Base-by-base conservation (phyloP, 2,113 vertebrate species). In the Larimichthys polyactis region DNA sequence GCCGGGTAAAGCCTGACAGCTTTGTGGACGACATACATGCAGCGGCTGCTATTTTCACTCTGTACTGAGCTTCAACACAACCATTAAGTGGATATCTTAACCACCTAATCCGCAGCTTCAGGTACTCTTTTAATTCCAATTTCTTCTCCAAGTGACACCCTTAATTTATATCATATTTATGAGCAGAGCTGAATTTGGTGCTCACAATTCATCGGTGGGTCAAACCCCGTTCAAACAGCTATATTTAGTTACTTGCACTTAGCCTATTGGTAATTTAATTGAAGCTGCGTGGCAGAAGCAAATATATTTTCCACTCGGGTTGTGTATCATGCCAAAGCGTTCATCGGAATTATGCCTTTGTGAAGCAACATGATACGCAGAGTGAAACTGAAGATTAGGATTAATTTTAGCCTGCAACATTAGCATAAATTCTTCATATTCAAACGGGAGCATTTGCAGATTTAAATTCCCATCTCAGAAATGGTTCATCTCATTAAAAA, bases 191-290 rank as follows among this genome's bases (percentile, higher is more conserved):
- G 58, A 81, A 79, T 70, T 82, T 75, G 67, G 63, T 62, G 16
- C 49, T 65, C 48, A n/a, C 68, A 32, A 78, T 81, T 84, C 87
- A 64, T 64, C 3, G 3, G 49, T 8, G 77, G 87, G 87, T 92
- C 89, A 88, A 77, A 78, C 72, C 70, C 20, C 22, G 60, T 91
- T 91, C 86, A 87, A n/a, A 64, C 75, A 36, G 58, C 83, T 89
- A 89, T 91, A 89, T 90, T 91, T 85, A 87, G 87, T 88, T 90
- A 86, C 83, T 89, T 86, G 82, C 70, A 82, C 84, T 92, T 79
- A 83, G 79, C 72, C 82, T 82, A 72, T 71, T 92, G 78, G 59
- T 90, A 88, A 88, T 91, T 91, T 82, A 89, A 89, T 87, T 90
- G 85, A 84, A 89, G 87, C 67, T 49, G 79, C 81, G 54, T 87